These are phyloP conservation scores for Grammomys surdaster DNA, from an alignment of 2,113 vertebrate genomes.

Conservation along the genomic window DNA sequence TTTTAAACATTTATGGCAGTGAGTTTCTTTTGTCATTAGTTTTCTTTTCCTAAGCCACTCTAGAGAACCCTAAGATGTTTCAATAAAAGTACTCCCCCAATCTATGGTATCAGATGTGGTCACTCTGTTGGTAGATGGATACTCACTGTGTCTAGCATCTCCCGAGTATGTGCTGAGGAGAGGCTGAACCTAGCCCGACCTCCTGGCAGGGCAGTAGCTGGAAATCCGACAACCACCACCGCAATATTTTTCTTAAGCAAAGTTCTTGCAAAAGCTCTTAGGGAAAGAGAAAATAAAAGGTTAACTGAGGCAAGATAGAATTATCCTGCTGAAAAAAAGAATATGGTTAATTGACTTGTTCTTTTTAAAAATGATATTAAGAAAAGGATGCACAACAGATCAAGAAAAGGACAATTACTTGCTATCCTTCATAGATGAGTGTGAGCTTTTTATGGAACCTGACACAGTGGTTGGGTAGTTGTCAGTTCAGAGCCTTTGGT, in stretches of 20 bases:
- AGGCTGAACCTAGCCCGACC: constrained; percentile 95
- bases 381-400: background rate
- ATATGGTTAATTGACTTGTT: background rate
- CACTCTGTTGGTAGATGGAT: background rate
- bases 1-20: background rate
- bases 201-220: constrained; percentile 94
- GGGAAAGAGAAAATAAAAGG: constrained; percentile 26
- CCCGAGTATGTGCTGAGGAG: constrained; percentile 93
- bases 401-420: background rate
- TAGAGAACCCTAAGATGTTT: background rate
- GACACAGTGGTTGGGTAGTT: background rate
- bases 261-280: constrained; percentile 93
- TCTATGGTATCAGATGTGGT: background rate
- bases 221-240: constrained; percentile 96
- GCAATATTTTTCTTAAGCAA: constrained; percentile 93
- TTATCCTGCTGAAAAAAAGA: background rate
- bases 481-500: background rate
- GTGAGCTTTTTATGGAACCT: background rate
- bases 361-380: background rate
- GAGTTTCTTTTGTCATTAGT: background rate
- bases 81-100: constrained; percentile 12
- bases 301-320: constrained; percentile 30
- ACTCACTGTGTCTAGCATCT: constrained; percentile 93
- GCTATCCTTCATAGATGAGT: background rate
- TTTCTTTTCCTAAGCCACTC: background rate